Percentiles rank a stretch among this genome's conserved stretches.
phyloP scores from a whole-genome alignment of 1,140 invertebrate genomes.

The Pogonus chalceus region DNA sequence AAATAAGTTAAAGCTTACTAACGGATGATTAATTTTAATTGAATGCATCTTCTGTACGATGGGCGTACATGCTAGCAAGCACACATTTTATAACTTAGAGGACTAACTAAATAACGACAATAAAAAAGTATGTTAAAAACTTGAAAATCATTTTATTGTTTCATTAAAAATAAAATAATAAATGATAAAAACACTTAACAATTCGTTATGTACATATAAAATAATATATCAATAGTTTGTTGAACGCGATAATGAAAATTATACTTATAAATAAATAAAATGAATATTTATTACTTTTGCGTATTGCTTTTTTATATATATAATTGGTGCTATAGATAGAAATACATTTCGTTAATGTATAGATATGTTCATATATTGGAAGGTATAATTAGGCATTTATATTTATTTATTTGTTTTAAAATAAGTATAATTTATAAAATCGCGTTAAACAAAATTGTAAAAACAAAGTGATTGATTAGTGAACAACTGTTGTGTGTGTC shows the following conservation, averaged over 20 bases:
- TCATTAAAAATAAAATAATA: not conserved
- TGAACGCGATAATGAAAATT: not conserved
- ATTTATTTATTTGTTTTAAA: not conserved
- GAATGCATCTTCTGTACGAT: too few species aligned
- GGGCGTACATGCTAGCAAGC: too few species aligned
- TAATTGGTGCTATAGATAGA: too few species aligned
- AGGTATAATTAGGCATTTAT: not conserved
- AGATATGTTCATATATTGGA: not conserved
- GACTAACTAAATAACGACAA: too few species aligned
- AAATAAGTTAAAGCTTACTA: too few species aligned
- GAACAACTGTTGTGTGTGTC: slow-evolving; percentile 5
- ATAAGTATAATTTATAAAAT: not conserved
- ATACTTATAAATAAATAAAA: not conserved
- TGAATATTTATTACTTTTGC: too few species aligned
- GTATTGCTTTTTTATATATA: too few species aligned
- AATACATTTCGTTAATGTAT: not conserved
- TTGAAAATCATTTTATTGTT: not conserved
- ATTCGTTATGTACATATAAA: slow-evolving; percentile 2
- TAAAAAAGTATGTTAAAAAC: too few species aligned
- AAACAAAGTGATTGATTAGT: not conserved
- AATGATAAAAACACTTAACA: slow-evolving; percentile 4
- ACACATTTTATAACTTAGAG: too few species aligned
- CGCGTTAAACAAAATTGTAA: not conserved
- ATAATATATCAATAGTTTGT: not conserved
- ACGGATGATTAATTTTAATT: too few species aligned